These are phyloP conservation scores for Nudaria mundana DNA, from an alignment of 2,888 invertebrate species.

Conservation along the genomic window DNA sequence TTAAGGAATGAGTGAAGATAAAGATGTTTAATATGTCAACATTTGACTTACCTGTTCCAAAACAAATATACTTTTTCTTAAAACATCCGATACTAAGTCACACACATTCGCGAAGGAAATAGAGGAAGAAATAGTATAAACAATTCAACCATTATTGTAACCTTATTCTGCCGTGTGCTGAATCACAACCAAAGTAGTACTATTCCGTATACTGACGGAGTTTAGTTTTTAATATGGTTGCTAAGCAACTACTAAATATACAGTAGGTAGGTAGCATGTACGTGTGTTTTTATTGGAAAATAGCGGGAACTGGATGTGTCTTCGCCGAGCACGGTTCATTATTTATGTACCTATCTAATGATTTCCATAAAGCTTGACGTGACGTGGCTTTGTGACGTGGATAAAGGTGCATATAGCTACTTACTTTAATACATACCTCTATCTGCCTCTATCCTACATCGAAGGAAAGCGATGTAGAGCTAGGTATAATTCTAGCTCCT, in stretches of 20 bases:
- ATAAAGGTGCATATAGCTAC: neutral
- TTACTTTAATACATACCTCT: neutral
- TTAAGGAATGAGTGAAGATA: no score
- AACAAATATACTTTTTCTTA: constrained; percentile 8
- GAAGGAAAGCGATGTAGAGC: no score
- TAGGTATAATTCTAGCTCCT: no score
- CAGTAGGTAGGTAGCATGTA: no score
- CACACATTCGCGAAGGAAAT: constrained; percentile 53
- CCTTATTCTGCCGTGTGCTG: constrained; percentile 34
- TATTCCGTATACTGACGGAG: no score
- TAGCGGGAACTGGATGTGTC: neutral
- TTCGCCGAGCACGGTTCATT: no score
- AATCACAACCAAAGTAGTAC: constrained; percentile 24
- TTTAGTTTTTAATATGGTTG: constrained; percentile 57
- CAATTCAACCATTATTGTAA: constrained; percentile 44
- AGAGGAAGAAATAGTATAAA: constrained; percentile 41
- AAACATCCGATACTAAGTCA: constrained; percentile 16
- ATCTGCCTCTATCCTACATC: no score
- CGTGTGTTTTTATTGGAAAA: constrained; percentile 14
- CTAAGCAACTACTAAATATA: constrained; percentile 44
- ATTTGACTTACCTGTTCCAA: constrained; percentile 16
- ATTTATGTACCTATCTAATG: no score
- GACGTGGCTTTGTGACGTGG: neutral
- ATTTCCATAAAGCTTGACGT: no score
- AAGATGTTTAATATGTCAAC: neutral